Base-by-base conservation (phyloP, 1,140 invertebrate genomes). In the Stegodyphus dumicola region DNA sequence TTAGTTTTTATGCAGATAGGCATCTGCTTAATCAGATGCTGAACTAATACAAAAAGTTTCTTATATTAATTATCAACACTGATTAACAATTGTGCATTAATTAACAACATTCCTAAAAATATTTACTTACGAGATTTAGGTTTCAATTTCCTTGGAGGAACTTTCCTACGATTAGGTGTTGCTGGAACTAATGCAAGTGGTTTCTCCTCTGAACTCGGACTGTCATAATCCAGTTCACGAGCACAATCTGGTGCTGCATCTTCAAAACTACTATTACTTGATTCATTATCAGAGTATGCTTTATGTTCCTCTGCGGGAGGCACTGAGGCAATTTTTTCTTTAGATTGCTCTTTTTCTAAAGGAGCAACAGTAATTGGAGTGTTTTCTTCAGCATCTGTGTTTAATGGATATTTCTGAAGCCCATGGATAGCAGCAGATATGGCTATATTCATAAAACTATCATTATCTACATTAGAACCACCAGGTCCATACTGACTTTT, bases 401-500 rank as follows among this genome's bases (percentile, higher is more conserved):
- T 17, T 7, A 75, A 48, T 52, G 87, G 84, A 77, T 85, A 87
- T 49, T 89, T 87, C 66, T 89, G 87, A 9, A 90, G 83, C 52
- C 88, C 89, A 75, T 90, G 90, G 85, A 91, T 91, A 18, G 90
- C 90, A 48, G 90, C 89, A 67, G 90, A 89, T 75, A 91, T 90
- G 18, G 90, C 90, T 86, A 91, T 89, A 87, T 90, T 89, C 18
- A 91, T 87, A 73, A 91, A 90, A 79, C 88, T 90, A 70, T 91
- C 90, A 78, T 88, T 89, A 87, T 90, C 89, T 33, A 89, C 87
- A 78, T 86, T 86, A 15, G 88, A 87, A 48, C 90, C 89, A 56
- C 87, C 83, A 88, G 87, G 86, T 65, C 89, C 89, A 77, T 90
- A 93, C 88, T 92, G 91, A 15, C 90, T 88, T 81, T 92, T 91